Evolutionary conservation across 2,797 vertebrate species (phyloP).

Genomic region (Typhlichthys subterraneus): DNA sequence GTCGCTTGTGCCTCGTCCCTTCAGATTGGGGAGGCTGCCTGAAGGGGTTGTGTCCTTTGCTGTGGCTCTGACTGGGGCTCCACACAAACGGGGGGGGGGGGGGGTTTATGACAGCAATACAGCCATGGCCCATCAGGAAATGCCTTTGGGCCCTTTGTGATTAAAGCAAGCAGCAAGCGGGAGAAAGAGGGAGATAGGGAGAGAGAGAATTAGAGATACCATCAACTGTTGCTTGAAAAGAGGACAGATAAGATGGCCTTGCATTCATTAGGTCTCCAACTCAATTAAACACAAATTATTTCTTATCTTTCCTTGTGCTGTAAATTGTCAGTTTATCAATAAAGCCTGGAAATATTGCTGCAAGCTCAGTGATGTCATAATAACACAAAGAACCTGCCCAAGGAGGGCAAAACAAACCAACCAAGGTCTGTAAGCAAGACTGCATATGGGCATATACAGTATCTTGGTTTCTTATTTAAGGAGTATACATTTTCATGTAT

Average conservation of each 20-base stretch:
- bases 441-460: conserved; percentile 25
- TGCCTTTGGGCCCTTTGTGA: conserved; percentile 75
- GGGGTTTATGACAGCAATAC: conserved; percentile 67
- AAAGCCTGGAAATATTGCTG: conserved; percentile 37
- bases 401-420: not conserved
- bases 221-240: conserved; percentile 69
- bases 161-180: too few species aligned
- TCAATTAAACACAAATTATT: conserved; percentile 73
- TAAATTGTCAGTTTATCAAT: conserved; percentile 68
- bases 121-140: conserved; percentile 68
- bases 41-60: conserved; percentile 76
- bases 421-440: conserved; percentile 34
- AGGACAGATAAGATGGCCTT: conserved; percentile 59
- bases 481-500: too few species aligned
- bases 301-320: conserved; percentile 53
- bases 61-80: conserved; percentile 62
- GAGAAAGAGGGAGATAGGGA: too few species aligned
- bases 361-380: conserved; percentile 32
- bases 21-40: conserved; percentile 75
- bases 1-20: conserved; percentile 81
- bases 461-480: conserved; percentile 41
- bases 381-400: not conserved
- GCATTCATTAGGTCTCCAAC: conserved; percentile 74
- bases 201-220: conserved; percentile 49
- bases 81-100: conserved; percentile 41